A percentile compares a stretch with the other conserved stretches of the same genome.
Conservation (phyloP, 2,797 vertebrate species). For the Myotis pilosus region DNA sequence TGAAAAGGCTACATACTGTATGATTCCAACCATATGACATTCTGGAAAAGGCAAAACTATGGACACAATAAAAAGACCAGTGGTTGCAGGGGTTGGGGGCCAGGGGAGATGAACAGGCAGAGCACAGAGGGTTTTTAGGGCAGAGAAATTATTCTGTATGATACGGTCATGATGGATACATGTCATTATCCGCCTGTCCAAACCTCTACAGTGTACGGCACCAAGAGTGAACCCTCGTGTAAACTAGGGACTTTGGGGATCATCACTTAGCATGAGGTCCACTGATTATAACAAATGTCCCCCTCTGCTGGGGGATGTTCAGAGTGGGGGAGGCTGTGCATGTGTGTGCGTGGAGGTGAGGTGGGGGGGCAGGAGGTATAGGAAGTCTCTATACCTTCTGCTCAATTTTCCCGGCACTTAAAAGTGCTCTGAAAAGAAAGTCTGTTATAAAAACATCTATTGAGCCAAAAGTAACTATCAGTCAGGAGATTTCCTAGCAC, state of each 20-base stretch:
- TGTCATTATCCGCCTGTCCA: not conserved
- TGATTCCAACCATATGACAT: not conserved
- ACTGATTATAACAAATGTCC: too few relatives aligned
- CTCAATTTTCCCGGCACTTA: not conserved
- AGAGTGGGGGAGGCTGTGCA: too few relatives aligned
- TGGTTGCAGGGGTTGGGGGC: fast-evolving
- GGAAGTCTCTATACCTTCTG: not conserved
- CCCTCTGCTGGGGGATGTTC: not conserved
- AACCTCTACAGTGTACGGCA: too few relatives aligned
- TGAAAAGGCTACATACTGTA: not conserved
- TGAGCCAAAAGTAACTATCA: not conserved
- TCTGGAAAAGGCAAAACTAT: not conserved
- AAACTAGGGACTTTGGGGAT: not conserved
- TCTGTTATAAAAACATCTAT: not conserved
- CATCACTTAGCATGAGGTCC: too few relatives aligned
- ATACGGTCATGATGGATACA: not conserved
- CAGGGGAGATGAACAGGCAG: not conserved
- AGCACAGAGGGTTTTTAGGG: not conserved
- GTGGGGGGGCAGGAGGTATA: too few relatives aligned
- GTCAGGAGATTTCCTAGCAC: not conserved
- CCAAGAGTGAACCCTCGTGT: too few relatives aligned
- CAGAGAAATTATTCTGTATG: too few relatives aligned
- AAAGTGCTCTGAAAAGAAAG: not conserved
- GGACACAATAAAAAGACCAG: not conserved
- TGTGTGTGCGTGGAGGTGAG: fast-evolving